Conservation (phyloP, 2,888 invertebrate species). For the Drosophila nr. perissopoda region DNA sequence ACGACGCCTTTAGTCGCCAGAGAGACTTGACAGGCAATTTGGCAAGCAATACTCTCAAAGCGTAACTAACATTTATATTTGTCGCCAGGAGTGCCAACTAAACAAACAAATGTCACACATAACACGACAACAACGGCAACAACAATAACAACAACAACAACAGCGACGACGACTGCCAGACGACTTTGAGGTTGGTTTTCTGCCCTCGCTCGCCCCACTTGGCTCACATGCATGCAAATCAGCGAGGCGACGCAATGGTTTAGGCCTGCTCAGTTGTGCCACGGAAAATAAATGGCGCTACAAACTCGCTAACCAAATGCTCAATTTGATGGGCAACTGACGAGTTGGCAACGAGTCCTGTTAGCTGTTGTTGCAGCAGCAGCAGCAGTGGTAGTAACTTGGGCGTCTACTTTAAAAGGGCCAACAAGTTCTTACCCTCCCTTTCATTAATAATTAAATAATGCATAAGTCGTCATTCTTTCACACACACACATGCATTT, state of each 20-base stretch:
- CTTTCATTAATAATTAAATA: slow-evolving; percentile 46
- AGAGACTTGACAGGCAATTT: slow-evolving; percentile 73
- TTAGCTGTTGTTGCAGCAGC: slow-evolving; percentile 5
- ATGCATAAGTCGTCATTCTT: slow-evolving; percentile 19
- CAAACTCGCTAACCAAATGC: slow-evolving; percentile 64
- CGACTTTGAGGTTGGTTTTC: slow-evolving; percentile 61
- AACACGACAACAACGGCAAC: slow-evolving; percentile 49
- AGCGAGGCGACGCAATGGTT: slow-evolving; percentile 58
- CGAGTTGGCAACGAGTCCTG: slow-evolving; percentile 24
- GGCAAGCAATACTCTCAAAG: slow-evolving; percentile 71
- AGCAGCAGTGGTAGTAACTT: not conserved
- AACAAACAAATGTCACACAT: slow-evolving; percentile 73
- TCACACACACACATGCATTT: slow-evolving; percentile 11
- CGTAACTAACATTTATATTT: slow-evolving; percentile 77
- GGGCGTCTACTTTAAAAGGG: slow-evolving; percentile 12
- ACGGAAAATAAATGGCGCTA: slow-evolving; percentile 45
- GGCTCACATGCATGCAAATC: slow-evolving; percentile 68
- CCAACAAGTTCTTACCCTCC: slow-evolving; percentile 30
- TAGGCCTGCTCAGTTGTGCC: slow-evolving; percentile 36
- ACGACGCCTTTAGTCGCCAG: slow-evolving; percentile 15
- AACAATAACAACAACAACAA: slow-evolving; percentile 30
- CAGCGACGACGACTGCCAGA: slow-evolving; percentile 44
- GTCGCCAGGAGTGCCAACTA: slow-evolving; percentile 71
- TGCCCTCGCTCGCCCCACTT: slow-evolving; percentile 15
- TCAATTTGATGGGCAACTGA: slow-evolving; percentile 66